These are phyloP conservation scores for Drosophila bunnanda DNA, from an alignment of 2,888 invertebrate species.

Conservation along the genomic window DNA sequence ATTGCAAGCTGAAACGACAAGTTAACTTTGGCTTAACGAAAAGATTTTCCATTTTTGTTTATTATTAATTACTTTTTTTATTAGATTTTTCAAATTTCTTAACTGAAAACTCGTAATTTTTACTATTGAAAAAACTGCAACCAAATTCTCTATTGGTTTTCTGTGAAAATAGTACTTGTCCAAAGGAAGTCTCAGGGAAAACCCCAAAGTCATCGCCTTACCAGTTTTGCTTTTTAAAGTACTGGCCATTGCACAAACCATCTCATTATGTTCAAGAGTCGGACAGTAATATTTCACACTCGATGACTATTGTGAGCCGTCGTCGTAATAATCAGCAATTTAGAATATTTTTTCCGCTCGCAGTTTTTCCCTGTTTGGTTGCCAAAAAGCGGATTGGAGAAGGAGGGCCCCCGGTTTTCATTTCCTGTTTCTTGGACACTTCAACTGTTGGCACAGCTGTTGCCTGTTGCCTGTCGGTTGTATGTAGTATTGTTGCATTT, in stretches of 20 bases:
- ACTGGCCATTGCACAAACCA: constrained; percentile 38
- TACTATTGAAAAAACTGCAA: background rate
- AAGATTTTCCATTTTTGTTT: no score
- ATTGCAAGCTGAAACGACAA: no score
- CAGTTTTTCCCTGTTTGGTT: constrained; percentile 20
- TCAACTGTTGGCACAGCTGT: constrained; percentile 61
- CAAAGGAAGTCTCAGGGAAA: constrained; percentile 4
- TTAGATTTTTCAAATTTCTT: background rate
- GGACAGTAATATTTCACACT: constrained; percentile 20
- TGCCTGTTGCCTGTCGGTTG: constrained; percentile 64
- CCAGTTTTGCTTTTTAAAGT: constrained; percentile 18
- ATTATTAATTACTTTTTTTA: no score
- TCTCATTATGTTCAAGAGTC: constrained; percentile 59
- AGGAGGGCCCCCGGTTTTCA: constrained; percentile 46
- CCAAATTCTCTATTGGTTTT: background rate
- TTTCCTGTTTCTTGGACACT: constrained; percentile 66
- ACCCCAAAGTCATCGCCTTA: constrained; percentile 21
- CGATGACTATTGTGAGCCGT: constrained; percentile 51
- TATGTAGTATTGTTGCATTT: constrained; percentile 58
- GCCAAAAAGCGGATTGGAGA: constrained; percentile 29
- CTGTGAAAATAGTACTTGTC: constrained; percentile 1
- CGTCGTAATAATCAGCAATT: constrained; percentile 80
- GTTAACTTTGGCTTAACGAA: no score
- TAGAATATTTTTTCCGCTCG: constrained; percentile 69
- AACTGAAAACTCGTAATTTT: background rate